These are phyloP conservation scores for Xyrauchen texanus DNA, from an alignment of 2,113 vertebrate species.

Conservation along the genomic window DNA sequence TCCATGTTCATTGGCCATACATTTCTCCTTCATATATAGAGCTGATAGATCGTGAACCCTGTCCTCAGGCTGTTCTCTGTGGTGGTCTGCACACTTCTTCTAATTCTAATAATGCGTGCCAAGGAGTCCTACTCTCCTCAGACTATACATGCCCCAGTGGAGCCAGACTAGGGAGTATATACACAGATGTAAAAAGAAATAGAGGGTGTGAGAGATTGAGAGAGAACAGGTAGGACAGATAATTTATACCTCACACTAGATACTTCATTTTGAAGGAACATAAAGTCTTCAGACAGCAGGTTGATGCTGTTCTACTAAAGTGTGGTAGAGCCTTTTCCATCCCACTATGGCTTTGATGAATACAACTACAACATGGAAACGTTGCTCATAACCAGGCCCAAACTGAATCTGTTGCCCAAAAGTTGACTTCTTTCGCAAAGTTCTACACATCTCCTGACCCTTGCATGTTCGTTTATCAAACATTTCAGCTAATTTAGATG, in stretches of 20 bases:
- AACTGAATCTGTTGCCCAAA: too few relatives aligned
- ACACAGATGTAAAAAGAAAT: conserved; percentile 27
- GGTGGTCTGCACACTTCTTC: conserved; percentile 65
- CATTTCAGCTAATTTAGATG: too few relatives aligned
- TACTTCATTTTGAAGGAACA: not conserved
- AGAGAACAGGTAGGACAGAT: not conserved
- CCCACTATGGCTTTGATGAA: too few relatives aligned
- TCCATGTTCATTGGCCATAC: conserved; percentile 41
- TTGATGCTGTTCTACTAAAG: not conserved
- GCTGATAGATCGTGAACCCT: conserved; percentile 59
- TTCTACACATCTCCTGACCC: too few relatives aligned
- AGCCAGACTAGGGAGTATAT: conserved; percentile 38
- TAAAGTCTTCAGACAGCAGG: conserved; percentile 33
- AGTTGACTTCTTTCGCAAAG: too few relatives aligned
- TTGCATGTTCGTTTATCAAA: too few relatives aligned
- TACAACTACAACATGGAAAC: too few relatives aligned
- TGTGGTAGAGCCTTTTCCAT: not conserved
- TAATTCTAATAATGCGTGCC: conserved; percentile 66
- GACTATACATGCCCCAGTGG: conserved; percentile 54
- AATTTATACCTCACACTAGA: not conserved
- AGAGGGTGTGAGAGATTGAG: conserved; percentile 12
- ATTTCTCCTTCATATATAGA: conserved; percentile 51
- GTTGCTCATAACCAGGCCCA: too few relatives aligned
- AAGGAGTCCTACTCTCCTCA: conserved; percentile 51
- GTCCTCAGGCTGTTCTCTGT: conserved; percentile 62